A percentile compares a stretch with the other conserved stretches of the same genome.
Evolutionary conservation across 2,797 vertebrate genomes (phyloP).

Genomic region (Pelodytes ibericus): DNA sequence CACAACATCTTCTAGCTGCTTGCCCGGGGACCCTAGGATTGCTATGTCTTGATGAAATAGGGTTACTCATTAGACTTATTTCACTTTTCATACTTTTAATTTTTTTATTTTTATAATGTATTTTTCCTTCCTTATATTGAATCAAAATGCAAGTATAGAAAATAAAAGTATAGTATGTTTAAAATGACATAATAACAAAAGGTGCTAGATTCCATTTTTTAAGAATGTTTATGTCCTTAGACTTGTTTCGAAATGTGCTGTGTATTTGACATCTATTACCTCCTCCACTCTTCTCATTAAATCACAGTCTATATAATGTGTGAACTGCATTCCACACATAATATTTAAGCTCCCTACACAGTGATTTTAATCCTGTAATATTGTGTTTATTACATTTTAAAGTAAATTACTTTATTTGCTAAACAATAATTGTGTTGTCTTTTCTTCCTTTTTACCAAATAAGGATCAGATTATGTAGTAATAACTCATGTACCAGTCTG

Average conservation of each 20-base stretch:
- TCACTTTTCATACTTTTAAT: constrained; percentile 11
- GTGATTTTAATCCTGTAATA: constrained; percentile 41
- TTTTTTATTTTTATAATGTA: constrained; percentile 28
- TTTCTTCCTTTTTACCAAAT: not conserved
- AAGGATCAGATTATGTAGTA: not conserved
- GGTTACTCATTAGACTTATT: not conserved
- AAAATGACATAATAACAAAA: no score
- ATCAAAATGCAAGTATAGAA: not conserved
- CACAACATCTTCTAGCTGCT: no score
- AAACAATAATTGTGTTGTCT: constrained; percentile 16
- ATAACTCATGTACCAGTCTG: no score
- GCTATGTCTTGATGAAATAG: no score
- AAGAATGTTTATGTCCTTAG: no score
- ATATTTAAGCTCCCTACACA: constrained; percentile 28
- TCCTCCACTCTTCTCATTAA: constrained; percentile 4
- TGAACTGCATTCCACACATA: constrained; percentile 25
- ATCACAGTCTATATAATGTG: constrained; percentile 9
- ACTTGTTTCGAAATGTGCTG: not conserved
- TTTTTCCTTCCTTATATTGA: constrained; percentile 13
- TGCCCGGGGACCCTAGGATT: no score
- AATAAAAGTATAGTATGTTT: no score
- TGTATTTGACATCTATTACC: not conserved
- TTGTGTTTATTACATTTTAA: constrained; percentile 44
- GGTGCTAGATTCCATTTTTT: no score
- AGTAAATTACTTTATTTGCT: constrained; percentile 52